phyloP scores from a whole-genome alignment of 2,113 vertebrate species.

The Alethe diademata region DNA sequence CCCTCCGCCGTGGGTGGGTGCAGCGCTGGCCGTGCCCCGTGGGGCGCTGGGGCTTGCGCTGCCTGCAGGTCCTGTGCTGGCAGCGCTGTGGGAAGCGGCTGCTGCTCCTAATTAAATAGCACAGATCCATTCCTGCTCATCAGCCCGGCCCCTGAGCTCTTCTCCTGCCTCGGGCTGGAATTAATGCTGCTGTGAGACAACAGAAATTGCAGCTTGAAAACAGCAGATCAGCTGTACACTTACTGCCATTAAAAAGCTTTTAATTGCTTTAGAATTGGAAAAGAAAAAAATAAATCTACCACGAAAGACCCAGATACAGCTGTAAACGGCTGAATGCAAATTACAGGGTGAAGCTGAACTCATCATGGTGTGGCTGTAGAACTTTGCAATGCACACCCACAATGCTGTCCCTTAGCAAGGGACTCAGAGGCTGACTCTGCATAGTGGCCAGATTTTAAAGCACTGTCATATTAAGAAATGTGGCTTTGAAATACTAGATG shows the following conservation, averaged over 20 bases:
- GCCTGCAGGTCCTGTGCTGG: not conserved
- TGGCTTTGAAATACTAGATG: not conserved
- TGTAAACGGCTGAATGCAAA: not conserved
- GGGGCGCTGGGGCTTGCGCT: accelerated
- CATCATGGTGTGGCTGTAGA: not conserved
- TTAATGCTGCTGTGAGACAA: not conserved
- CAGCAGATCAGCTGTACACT: not conserved
- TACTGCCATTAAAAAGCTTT: not conserved
- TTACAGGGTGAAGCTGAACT: not conserved
- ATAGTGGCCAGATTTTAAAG: not conserved
- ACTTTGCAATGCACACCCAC: not conserved
- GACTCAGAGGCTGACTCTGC: not conserved
- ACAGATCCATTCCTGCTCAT: not conserved
- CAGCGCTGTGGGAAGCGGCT: not conserved
- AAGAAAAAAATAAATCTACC: not conserved
- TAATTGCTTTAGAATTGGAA: not conserved
- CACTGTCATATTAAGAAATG: not conserved
- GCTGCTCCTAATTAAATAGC: not conserved
- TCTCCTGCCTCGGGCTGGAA: not conserved
- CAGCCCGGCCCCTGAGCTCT: not conserved
- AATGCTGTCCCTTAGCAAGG: not conserved
- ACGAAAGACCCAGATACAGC: not conserved
- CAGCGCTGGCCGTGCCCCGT: accelerated
- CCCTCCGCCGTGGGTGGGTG: accelerated
- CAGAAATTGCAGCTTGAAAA: not conserved